These are phyloP conservation scores for Metopia argyrocephala DNA, from an alignment of 2,888 invertebrate species.

Conservation along the genomic window DNA sequence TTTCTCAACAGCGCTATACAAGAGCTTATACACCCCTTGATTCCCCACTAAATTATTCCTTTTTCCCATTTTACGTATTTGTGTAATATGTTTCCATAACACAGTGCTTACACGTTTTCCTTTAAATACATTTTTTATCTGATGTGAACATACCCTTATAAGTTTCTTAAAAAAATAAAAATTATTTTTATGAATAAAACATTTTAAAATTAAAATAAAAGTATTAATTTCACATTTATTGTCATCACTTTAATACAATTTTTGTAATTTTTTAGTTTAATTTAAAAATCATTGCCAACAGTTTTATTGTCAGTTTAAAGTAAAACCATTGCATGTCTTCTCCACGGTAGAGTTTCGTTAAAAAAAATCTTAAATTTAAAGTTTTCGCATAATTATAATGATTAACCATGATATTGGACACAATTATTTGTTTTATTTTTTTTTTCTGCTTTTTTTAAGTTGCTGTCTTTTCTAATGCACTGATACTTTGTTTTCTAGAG, in stretches of 20 bases:
- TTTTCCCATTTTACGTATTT: too few relatives aligned
- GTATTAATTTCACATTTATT: not conserved
- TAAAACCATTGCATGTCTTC: not conserved
- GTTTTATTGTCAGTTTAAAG: not conserved
- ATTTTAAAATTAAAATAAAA: not conserved
- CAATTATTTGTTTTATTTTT: constrained; percentile 34
- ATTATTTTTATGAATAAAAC: too few relatives aligned
- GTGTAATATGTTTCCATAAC: too few relatives aligned
- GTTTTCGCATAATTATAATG: constrained; percentile 73
- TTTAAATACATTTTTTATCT: too few relatives aligned
- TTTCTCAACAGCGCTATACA: too few relatives aligned
- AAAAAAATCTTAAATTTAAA: constrained; percentile 44
- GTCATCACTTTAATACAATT: not conserved
- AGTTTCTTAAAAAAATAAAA: too few relatives aligned
- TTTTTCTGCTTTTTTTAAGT: not conserved
- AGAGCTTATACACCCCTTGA: too few relatives aligned
- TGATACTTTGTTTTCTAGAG: constrained; percentile 38
- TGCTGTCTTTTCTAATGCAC: not conserved
- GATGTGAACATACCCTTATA: too few relatives aligned
- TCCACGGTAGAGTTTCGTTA: not conserved
- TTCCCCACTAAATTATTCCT: too few relatives aligned
- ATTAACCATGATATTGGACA: constrained; percentile 64
- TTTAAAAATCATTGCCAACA: not conserved
- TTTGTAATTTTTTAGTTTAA: not conserved
- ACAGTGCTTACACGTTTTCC: too few relatives aligned